A percentile compares a stretch with the other conserved stretches of the same genome.
phyloP scores from a whole-genome alignment of 2,113 vertebrate genomes.

The Gadus macrocephalus region DNA sequence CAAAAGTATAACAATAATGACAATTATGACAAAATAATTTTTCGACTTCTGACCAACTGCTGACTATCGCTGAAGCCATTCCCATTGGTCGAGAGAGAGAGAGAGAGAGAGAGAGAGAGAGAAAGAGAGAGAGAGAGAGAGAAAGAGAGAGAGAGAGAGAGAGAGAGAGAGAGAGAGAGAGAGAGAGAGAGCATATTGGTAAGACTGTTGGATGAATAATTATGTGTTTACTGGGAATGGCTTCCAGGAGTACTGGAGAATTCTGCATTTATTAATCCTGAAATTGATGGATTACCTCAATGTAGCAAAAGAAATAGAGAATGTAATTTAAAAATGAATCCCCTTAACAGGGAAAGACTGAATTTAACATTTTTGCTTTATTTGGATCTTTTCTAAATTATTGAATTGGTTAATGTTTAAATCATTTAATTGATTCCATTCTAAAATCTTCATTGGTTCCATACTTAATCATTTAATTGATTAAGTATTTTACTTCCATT shows the following conservation, averaged over 20 bases:
- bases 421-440: too few relatives aligned
- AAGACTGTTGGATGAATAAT: conserved; percentile 38
- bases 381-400: too few relatives aligned
- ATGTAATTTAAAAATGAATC: too few relatives aligned
- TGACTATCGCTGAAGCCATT: conserved; percentile 57
- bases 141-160: conserved; percentile 51
- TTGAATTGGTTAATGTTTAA: too few relatives aligned
- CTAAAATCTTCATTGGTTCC: too few relatives aligned
- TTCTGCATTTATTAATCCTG: conserved; percentile 18
- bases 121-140: conserved; percentile 47
- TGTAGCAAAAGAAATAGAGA: background rate
- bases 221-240: conserved; percentile 64
- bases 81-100: conserved; percentile 39
- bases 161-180: conserved; percentile 31
- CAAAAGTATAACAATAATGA: background rate
- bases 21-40: conserved; percentile 20
- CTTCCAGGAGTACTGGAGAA: conserved; percentile 71
- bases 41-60: conserved; percentile 61
- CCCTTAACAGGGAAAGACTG: too few relatives aligned
- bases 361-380: too few relatives aligned
- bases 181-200: conserved; percentile 26
- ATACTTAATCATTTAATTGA: too few relatives aligned
- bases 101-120: conserved; percentile 27
- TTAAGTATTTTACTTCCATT: too few relatives aligned
- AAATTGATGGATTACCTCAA: background rate